Evolutionary conservation across 2,797 vertebrate species (phyloP).

Genomic region (Chloroceryle amazona): DNA sequence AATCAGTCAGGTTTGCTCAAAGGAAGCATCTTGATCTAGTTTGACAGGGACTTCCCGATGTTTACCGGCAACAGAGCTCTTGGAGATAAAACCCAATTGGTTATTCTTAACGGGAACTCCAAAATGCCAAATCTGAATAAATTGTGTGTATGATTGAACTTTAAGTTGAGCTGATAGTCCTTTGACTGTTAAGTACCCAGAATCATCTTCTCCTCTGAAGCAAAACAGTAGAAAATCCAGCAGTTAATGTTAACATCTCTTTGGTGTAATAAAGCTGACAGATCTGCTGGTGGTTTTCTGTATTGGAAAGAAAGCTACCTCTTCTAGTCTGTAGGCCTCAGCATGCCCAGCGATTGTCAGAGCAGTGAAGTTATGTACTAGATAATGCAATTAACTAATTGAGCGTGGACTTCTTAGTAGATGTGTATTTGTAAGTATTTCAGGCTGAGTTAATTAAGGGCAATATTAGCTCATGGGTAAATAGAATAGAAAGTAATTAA

Average conservation of each 20-base stretch:
- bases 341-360: not conserved
- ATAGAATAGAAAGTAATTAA: constrained; percentile 10
- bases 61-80: not conserved
- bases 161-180: not conserved
- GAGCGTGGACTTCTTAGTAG: constrained; percentile 2
- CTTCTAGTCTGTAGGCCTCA: not conserved
- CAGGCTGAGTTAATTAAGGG: constrained; percentile 55
- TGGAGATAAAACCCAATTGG: not conserved
- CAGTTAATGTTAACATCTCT: not conserved
- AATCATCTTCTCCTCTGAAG: not conserved
- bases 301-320: not conserved
- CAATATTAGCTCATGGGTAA: constrained; percentile 4
- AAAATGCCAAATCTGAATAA: not conserved
- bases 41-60: not conserved
- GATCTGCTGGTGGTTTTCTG: not conserved
- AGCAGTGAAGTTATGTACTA: constrained; percentile 39
- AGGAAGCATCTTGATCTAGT: not conserved
- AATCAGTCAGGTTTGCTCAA: not conserved
- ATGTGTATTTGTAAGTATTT: not conserved
- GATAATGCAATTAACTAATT: constrained; percentile 60
- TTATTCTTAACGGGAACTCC: not conserved
- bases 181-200: not conserved
- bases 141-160: not conserved
- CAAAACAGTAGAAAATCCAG: not conserved
- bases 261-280: not conserved